Conservation (phyloP, 2,113 vertebrate genomes). For the Aramus guarauna region DNA sequence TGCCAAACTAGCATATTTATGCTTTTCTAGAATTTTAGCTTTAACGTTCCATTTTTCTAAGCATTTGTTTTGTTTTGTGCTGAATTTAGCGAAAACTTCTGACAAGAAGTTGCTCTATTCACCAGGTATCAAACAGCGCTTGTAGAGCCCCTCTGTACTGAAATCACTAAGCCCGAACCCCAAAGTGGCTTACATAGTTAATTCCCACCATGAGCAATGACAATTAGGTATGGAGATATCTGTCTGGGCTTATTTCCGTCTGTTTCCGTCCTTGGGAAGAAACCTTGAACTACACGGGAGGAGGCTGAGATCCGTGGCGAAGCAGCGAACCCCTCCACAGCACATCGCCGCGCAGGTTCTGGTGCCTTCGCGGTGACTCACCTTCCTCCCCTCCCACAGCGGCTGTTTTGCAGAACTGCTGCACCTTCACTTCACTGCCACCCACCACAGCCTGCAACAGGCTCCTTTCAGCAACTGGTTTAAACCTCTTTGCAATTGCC, state of each 20-base stretch:
- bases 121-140: background rate
- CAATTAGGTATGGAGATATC: accelerated
- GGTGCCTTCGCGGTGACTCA: background rate
- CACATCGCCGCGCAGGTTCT: background rate
- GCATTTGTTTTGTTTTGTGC: background rate
- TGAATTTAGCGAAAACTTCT: background rate
- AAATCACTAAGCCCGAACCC: background rate
- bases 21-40: background rate
- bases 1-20: background rate
- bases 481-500: background rate
- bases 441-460: background rate
- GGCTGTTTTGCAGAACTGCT: background rate
- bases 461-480: background rate
- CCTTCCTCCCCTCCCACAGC: background rate
- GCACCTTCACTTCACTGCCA: background rate
- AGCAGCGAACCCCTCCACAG: background rate
- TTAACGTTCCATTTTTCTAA: background rate
- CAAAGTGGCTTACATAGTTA: background rate
- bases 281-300: accelerated
- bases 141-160: background rate
- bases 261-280: background rate
- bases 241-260: background rate
- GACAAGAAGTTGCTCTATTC: background rate
- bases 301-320: accelerated
- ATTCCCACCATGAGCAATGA: accelerated